Conservation (phyloP, 2,113 vertebrate genomes). For the Craseonycteris thonglongyai region DNA sequence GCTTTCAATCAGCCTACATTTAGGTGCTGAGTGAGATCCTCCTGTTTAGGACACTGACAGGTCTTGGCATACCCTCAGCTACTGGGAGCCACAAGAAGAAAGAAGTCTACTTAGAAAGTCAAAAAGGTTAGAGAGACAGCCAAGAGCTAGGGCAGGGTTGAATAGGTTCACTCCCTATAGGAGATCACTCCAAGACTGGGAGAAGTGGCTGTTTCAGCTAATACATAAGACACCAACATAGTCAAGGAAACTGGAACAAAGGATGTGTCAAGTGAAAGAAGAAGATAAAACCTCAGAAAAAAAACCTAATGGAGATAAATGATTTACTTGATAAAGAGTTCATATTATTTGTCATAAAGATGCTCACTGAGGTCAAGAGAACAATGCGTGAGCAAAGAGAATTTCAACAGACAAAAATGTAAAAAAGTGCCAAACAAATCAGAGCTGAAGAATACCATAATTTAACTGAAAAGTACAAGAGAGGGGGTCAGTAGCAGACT, state of each 20-base stretch:
- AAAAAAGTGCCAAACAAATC: neutral
- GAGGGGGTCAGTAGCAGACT: neutral
- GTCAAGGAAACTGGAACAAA: neutral
- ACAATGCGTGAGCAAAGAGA: neutral
- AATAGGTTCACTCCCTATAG: neutral
- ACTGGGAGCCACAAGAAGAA: neutral
- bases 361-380: neutral
- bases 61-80: neutral
- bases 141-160: neutral
- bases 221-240: neutral
- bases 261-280: neutral
- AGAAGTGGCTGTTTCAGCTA: neutral
- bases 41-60: neutral
- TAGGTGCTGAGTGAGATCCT: neutral
- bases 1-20: neutral
- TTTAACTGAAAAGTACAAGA: neutral
- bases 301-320: neutral
- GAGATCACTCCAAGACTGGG: neutral
- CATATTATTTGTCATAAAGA: neutral
- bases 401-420: neutral
- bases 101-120: neutral
- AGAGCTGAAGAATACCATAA: neutral
- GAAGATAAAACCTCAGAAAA: neutral
- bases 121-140: neutral
- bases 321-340: neutral